Evolutionary conservation across 1,140 invertebrate genomes (phyloP).

Genomic region (Epicauta chinensis): DNA sequence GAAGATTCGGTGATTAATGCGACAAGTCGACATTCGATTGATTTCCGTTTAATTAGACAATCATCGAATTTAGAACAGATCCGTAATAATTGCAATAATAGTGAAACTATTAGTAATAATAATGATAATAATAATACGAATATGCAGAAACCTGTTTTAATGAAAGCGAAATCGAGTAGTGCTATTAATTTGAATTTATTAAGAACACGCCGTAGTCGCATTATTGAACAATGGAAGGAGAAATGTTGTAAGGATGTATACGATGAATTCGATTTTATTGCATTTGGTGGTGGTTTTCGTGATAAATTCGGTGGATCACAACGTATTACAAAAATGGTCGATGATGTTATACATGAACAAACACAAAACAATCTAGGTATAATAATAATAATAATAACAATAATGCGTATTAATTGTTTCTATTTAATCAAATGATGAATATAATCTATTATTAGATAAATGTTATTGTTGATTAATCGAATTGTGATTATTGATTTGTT

Average conservation of each 20-base stretch:
- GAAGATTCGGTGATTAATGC: constrained; percentile 29
- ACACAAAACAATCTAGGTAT: neutral
- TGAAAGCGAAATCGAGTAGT: constrained; percentile 41
- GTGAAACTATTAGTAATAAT: constrained; percentile 24
- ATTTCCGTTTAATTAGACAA: constrained; percentile 37
- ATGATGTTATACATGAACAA: neutral
- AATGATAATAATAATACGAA: constrained; percentile 9
- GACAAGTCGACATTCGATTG: constrained; percentile 19
- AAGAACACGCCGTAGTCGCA: constrained; percentile 25
- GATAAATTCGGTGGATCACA: constrained; percentile 12
- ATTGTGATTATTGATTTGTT: constrained; percentile 9
- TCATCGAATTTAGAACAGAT: constrained; percentile 40
- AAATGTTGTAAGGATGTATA: constrained; percentile 22
- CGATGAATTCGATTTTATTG: constrained; percentile 40
- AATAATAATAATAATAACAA: neutral
- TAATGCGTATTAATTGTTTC: too few species aligned
- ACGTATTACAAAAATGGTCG: constrained; percentile 1
- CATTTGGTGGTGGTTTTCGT: constrained; percentile 22
- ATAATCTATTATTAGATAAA: too few species aligned
- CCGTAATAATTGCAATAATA: constrained; percentile 4
- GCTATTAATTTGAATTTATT: constrained; percentile 39
- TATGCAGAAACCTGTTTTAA: constrained; percentile 32
- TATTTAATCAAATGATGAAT: too few species aligned
- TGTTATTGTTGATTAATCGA: constrained; percentile 6
- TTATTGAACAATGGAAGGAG: constrained; percentile 13